These are phyloP conservation scores for Octomys mimax DNA, from an alignment of 2,797 vertebrate genomes.

Conservation along the genomic window DNA sequence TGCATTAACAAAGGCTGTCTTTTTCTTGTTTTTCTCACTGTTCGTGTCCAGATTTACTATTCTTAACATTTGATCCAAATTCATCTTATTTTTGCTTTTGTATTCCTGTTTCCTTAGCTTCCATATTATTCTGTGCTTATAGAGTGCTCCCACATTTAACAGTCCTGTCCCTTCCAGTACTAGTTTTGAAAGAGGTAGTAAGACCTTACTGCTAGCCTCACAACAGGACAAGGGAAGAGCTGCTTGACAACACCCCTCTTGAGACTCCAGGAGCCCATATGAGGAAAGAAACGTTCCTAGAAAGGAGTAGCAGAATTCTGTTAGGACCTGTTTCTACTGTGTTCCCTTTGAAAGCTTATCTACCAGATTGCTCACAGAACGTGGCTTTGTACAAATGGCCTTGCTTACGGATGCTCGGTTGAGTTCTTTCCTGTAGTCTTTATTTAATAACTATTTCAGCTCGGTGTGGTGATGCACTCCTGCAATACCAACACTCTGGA, in stretches of 20 bases:
- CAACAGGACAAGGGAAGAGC: neutral
- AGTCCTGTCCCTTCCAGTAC: neutral
- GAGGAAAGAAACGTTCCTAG: neutral
- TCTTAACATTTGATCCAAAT: neutral
- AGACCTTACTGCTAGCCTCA: neutral
- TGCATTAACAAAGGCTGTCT: neutral
- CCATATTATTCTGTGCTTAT: neutral
- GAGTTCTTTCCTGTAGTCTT: neutral
- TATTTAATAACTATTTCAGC: neutral
- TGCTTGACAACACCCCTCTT: neutral
- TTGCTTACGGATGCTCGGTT: neutral
- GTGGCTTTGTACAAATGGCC: neutral
- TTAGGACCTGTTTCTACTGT: neutral
- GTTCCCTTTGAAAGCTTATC: neutral
- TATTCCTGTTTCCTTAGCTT: neutral
- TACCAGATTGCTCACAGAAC: neutral
- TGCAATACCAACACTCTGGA: neutral
- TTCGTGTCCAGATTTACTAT: neutral
- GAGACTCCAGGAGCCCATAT: neutral
- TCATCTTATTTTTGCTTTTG: neutral
- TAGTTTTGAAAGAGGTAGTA: neutral
- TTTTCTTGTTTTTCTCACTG: neutral
- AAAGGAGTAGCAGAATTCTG: neutral
- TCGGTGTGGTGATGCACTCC: neutral
- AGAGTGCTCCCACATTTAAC: neutral